Conservation (phyloP, 2,888 invertebrate species). For the Drosophila bunnanda region DNA sequence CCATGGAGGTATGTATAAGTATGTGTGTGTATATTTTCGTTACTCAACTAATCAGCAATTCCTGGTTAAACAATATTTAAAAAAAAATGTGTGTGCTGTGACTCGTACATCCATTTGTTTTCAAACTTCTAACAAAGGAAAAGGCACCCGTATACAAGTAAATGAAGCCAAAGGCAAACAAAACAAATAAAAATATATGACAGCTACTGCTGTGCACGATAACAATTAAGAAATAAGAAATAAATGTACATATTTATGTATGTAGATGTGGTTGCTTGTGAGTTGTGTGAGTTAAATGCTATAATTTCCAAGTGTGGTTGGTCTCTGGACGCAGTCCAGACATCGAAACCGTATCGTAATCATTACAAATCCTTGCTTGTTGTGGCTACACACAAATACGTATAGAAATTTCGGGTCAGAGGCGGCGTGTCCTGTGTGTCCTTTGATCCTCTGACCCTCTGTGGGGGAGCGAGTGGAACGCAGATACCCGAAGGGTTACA, state of each 20-base stretch:
- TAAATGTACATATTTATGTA: slow-evolving; percentile 4
- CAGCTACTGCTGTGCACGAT: slow-evolving; percentile 17
- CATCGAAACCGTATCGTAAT: slow-evolving; percentile 25
- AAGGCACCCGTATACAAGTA: neutral
- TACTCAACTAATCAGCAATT: slow-evolving; percentile 55
- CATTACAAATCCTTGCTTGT: slow-evolving; percentile 24
- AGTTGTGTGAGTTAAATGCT: slow-evolving; percentile 26
- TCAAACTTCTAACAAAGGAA: neutral
- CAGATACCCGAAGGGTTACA: neutral
- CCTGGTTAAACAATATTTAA: slow-evolving; percentile 30
- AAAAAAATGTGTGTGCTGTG: slow-evolving; percentile 25
- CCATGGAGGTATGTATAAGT: slow-evolving; percentile 10
- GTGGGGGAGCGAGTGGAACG: neutral
- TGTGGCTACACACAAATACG: slow-evolving; percentile 37
- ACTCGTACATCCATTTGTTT: neutral
- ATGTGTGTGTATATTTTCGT: slow-evolving; percentile 18
- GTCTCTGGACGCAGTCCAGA: slow-evolving; percentile 5
- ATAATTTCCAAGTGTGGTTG: slow-evolving; percentile 33
- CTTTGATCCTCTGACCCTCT: slow-evolving; percentile 13
- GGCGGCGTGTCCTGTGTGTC: slow-evolving; percentile 1
- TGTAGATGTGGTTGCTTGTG: neutral
- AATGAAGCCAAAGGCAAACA: slow-evolving; percentile 22
- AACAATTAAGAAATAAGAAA: slow-evolving; percentile 27
- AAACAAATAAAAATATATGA: slow-evolving; percentile 24
- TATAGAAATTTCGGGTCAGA: slow-evolving; percentile 17